Evolutionary conservation across 2,888 invertebrate genomes (phyloP).

Genomic region (Machimus atricapillus): DNA sequence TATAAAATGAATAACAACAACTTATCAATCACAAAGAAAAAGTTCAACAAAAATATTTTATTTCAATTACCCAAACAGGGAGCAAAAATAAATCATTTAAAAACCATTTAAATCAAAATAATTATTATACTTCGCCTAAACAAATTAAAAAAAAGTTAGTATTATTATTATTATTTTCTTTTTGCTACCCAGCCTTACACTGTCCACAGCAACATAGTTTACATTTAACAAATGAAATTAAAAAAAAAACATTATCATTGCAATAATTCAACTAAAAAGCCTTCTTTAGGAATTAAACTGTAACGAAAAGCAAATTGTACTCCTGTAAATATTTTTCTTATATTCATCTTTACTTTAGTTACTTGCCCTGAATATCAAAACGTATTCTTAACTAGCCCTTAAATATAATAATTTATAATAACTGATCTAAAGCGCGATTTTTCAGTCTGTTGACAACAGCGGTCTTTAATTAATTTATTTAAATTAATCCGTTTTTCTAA

Average conservation of each 20-base stretch:
- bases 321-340: background rate
- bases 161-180: slow-evolving; percentile 8
- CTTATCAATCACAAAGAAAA: background rate
- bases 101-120: slow-evolving; percentile 24
- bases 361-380: slow-evolving; percentile 8
- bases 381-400: background rate
- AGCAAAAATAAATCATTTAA: background rate
- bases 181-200: slow-evolving; percentile 53
- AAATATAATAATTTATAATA: background rate
- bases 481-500: background rate
- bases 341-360: background rate
- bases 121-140: background rate
- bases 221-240: slow-evolving; percentile 1
- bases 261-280: background rate
- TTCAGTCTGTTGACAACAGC: background rate
- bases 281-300: background rate
- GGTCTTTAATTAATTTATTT: background rate
- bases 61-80: background rate
- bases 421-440: background rate
- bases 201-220: slow-evolving; percentile 53
- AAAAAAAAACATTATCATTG: slow-evolving; percentile 2
- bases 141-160: background rate
- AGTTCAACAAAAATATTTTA: background rate
- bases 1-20: slow-evolving; percentile 2
- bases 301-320: slow-evolving; percentile 22